These are phyloP conservation scores for Pithys albifrons DNA, from an alignment of 2,113 vertebrate species.

Conservation along the genomic window DNA sequence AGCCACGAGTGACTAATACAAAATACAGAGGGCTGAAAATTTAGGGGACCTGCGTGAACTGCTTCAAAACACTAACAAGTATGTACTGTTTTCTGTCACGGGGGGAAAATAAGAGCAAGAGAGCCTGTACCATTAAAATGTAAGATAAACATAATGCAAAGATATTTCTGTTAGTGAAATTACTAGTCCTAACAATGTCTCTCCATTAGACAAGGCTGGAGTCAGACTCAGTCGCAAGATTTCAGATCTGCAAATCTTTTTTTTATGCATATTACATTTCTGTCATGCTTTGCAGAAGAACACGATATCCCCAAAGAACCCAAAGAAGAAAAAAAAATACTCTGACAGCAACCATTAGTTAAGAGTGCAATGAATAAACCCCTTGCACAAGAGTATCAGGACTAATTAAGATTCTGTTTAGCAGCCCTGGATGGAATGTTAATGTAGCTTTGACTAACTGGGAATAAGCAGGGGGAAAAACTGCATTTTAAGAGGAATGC, in stretches of 20 bases:
- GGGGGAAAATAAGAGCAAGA: accelerated
- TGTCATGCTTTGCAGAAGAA: slow-evolving; percentile 74
- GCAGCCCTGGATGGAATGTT: slow-evolving; percentile 80
- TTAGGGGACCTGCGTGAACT: neutral
- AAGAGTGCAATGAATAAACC: slow-evolving; percentile 75
- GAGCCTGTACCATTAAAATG: neutral
- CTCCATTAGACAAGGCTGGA: slow-evolving; percentile 76
- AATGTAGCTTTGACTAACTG: slow-evolving; percentile 78
- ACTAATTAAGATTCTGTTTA: slow-evolving; percentile 87
- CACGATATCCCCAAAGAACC: slow-evolving; percentile 76
- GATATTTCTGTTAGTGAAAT: slow-evolving; percentile 16
- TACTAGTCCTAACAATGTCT: slow-evolving; percentile 61
- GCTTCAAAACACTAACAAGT: neutral
- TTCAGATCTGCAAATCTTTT: slow-evolving; percentile 47
- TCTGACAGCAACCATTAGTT: slow-evolving; percentile 77
- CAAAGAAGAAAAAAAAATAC: slow-evolving; percentile 64
- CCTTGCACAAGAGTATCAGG: slow-evolving; percentile 78
- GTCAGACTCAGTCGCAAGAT: slow-evolving; percentile 58
- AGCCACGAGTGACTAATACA: neutral
- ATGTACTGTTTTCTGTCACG: neutral
- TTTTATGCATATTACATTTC: slow-evolving; percentile 70
- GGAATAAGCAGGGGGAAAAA: slow-evolving; percentile 66
- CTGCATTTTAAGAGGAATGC: slow-evolving; percentile 80
- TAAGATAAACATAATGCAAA: slow-evolving; percentile 28
- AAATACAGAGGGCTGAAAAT: neutral